phyloP scores from a whole-genome alignment of 2,888 invertebrate genomes.

The Papilio elwesi region DNA sequence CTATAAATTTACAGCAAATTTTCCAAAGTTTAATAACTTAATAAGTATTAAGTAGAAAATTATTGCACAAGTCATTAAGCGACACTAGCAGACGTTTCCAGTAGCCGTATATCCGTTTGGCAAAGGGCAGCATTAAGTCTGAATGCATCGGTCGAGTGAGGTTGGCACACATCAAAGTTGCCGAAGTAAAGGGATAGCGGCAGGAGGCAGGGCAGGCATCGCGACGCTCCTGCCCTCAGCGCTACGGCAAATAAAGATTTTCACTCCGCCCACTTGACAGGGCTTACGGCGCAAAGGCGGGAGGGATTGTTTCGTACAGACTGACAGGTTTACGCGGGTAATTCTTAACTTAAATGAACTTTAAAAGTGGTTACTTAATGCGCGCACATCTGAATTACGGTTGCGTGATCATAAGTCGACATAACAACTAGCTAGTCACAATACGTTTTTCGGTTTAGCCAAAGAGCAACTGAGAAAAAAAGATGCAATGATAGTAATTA shows the following conservation, averaged over 20 bases:
- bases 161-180: conserved; percentile 54
- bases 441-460: too few species aligned
- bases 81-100: conserved; percentile 37
- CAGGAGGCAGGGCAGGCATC: conserved; percentile 29
- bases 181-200: conserved; percentile 55
- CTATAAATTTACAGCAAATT: too few species aligned
- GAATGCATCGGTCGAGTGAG: conserved; percentile 43
- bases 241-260: conserved; percentile 48
- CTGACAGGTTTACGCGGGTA: conserved; percentile 20
- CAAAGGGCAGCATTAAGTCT: conserved; percentile 42
- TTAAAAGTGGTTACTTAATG: too few species aligned
- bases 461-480: too few species aligned
- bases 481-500: too few species aligned
- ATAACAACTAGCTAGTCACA: not conserved
- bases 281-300: conserved; percentile 32
- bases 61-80: not conserved
- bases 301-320: conserved; percentile 19
- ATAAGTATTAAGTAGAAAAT: too few species aligned
- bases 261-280: conserved; percentile 44
- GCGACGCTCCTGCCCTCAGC: conserved; percentile 38
- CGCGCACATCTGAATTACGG: too few species aligned
- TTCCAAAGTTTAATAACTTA: too few species aligned
- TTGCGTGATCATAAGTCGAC: too few species aligned
- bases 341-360: conserved; percentile 25
- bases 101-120: conserved; percentile 28